Base-by-base conservation (phyloP, 2,888 invertebrate species). In the Pseudococcus viburni region DNA sequence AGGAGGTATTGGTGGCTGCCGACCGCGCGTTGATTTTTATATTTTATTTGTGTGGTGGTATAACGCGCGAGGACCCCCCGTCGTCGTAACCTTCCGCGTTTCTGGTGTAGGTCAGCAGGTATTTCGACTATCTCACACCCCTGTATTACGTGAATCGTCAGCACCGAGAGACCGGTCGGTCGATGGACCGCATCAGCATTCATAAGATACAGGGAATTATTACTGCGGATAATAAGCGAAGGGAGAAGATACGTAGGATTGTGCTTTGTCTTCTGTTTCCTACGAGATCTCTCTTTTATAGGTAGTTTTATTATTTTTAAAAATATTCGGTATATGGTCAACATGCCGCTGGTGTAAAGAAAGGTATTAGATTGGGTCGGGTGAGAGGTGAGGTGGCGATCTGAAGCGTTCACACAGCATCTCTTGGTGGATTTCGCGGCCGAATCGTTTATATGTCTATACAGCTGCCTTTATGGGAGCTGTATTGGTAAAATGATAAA, bases 101-200 rank as follows among this genome's bases (percentile, higher is more conserved):
- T 83, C 46, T 83, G 64, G 42, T 83, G 19, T 83, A 83, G 80
- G 80, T 83, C 80, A 83, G 80, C 80, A 83, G 80, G 80, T 83
- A 83, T 83, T 83, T 83, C 80, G 42, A 83, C 80, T 46, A 83
- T 83, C 80, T 83, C 80, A 83, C 80, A 83, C 80, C 80, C 80
- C 80, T 83, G 80, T 83, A 46, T 83, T 83, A 83, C 80, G 80
- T 83, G 46, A 19, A 46, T 46, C 26, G 17, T 22, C 46, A 46
- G 19, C 19, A 64, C 19, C 80, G 17, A 64, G 19, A 19, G 17
- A 42, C 64, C 64, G 64, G 64, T 9, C 22, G 64, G 22, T 22
- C 64, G 22, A 64, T 64, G 22, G 6, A 8, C 3, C 17, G 6
- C 7, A 64, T 9, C 11, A 64, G 19, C 42, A 12, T 22, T 19